Evolutionary conservation across 2,113 vertebrate species (phyloP).

Genomic region (Lates calcarifer): DNA sequence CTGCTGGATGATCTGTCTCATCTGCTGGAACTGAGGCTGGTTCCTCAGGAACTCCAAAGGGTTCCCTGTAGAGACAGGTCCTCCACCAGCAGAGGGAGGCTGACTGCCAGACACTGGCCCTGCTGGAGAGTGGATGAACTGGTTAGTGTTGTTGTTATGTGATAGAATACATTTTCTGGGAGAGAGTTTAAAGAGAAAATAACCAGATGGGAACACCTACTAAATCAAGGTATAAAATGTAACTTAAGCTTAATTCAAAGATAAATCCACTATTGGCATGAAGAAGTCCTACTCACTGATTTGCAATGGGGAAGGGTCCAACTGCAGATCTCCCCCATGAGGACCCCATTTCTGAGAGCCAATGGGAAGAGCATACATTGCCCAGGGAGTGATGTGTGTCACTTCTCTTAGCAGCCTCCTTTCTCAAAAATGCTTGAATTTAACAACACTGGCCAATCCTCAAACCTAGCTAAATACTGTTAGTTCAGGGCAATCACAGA

Average conservation of each 20-base stretch:
- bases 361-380: neutral
- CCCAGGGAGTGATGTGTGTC: neutral
- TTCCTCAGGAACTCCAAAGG: constrained; percentile 85
- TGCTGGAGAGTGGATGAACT: constrained; percentile 24
- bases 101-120: constrained; percentile 51
- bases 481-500: neutral
- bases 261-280: neutral
- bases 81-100: constrained; percentile 44
- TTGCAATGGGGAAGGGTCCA: neutral
- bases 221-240: neutral
- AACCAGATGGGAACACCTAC: neutral
- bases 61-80: constrained; percentile 64
- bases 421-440: neutral
- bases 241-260: neutral
- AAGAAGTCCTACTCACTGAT: neutral
- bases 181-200: neutral
- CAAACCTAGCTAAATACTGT: neutral
- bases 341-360: neutral
- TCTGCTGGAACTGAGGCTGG: constrained; percentile 87
- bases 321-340: neutral
- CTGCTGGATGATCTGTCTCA: constrained; percentile 87
- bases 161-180: neutral
- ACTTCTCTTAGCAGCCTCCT: neutral
- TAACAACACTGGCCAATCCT: neutral
- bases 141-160: neutral